Conservation (phyloP, 2,888 invertebrate species). For the Hemithea aestivaria region DNA sequence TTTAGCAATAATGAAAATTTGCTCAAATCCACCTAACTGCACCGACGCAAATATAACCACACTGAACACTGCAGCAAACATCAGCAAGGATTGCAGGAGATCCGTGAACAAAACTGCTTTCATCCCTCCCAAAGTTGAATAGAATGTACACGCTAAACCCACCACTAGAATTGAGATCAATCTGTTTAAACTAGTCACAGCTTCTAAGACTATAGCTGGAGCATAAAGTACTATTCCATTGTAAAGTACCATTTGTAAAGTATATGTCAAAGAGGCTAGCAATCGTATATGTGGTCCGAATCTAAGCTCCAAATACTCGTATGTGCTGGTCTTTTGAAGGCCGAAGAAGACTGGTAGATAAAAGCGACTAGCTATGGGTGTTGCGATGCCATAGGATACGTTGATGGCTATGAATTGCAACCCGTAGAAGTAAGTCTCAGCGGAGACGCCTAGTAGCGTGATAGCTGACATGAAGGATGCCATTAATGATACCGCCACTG, state of each 20-base stretch:
- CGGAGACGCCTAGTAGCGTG: constrained; percentile 91
- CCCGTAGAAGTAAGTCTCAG: constrained; percentile 91
- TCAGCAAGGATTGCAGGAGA: constrained; percentile 89
- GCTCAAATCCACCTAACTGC: constrained; percentile 83
- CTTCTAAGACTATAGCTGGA: constrained; percentile 92
- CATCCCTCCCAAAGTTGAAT: constrained; percentile 93
- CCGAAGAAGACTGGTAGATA: constrained; percentile 93
- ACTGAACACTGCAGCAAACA: constrained; percentile 90
- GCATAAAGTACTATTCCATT: constrained; percentile 96
- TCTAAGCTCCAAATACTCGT: constrained; percentile 94
- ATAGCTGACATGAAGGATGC: constrained; percentile 97
- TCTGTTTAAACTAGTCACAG: constrained; percentile 89
- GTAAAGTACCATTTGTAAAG: constrained; percentile 93
- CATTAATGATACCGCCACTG: constrained; percentile 93
- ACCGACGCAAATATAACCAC: constrained; percentile 86
- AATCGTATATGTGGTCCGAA: constrained; percentile 88
- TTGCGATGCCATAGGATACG: constrained; percentile 85
- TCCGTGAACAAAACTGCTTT: constrained; percentile 94
- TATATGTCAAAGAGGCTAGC: constrained; percentile 90
- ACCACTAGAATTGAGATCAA: constrained; percentile 85
- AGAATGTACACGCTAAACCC: constrained; percentile 90
- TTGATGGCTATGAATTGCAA: constrained; percentile 89
- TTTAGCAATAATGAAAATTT: constrained; percentile 85
- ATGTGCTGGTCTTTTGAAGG: constrained; percentile 90
- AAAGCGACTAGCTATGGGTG: constrained; percentile 86